These are phyloP conservation scores for human (Homo sapiens) DNA, from an alignment of 2,113 vertebrate genomes.

Conservation along the genomic window GRCh38 chr11:14213001-14213500, in stretches of 20 bases:
- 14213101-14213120: slow-evolving; percentile 63
- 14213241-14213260: slow-evolving; percentile 48
- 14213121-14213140: slow-evolving; percentile 64
- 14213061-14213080: slow-evolving; percentile 22
- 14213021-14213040: slow-evolving; percentile 44
- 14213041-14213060: slow-evolving; percentile 60
- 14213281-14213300: slow-evolving; percentile 33
- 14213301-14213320: slow-evolving; percentile 36
- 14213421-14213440: slow-evolving; percentile 71
- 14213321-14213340: slow-evolving; percentile 12
- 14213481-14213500: slow-evolving; percentile 71
- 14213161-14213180: slow-evolving; percentile 74
- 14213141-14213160: slow-evolving; percentile 60
- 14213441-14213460: slow-evolving; percentile 61
- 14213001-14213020: background rate
- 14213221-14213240: slow-evolving; percentile 70
- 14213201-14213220: slow-evolving; percentile 81
- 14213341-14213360: background rate
- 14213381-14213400: slow-evolving; percentile 26
- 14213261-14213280: slow-evolving; percentile 58
- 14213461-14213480: slow-evolving; percentile 75
- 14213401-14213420: slow-evolving; percentile 72
- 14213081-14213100: slow-evolving; percentile 2
- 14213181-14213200: slow-evolving; percentile 72
- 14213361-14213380: slow-evolving; percentile 49